Evolutionary conservation across 2,113 vertebrate genomes (phyloP).

Genomic region (Scortum barcoo): DNA sequence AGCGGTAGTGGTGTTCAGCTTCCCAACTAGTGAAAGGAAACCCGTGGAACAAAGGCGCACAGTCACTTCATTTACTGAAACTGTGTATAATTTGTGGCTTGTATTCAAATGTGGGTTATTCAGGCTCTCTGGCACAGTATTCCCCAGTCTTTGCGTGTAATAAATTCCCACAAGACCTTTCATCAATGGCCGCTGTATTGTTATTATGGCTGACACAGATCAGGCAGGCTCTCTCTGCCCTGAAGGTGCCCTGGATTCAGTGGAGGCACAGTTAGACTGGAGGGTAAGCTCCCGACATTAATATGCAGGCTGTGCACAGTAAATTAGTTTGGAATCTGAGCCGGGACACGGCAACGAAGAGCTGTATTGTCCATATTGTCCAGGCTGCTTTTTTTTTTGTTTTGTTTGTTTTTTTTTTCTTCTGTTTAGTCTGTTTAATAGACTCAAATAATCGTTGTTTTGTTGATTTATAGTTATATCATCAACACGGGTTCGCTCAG

Average conservation of each 20-base stretch:
- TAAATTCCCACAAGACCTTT: constrained; percentile 80
- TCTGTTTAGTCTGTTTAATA: constrained; percentile 46
- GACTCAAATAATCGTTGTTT: constrained; percentile 41
- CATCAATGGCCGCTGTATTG: constrained; percentile 75
- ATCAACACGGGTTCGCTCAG: constrained; percentile 2
- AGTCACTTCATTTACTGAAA: constrained; percentile 90
- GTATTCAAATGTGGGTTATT: constrained; percentile 86
- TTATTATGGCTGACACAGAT: constrained; percentile 75
- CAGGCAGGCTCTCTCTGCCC: constrained; percentile 65
- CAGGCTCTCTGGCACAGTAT: constrained; percentile 78
- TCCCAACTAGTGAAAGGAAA: constrained; percentile 88
- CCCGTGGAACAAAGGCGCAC: constrained; percentile 89
- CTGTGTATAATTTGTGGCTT: constrained; percentile 93
- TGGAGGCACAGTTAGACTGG: constrained; percentile 53
- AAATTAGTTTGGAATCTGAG: constrained; percentile 64
- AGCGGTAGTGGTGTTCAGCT: constrained; percentile 84
- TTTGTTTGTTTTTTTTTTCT: constrained; percentile 1
- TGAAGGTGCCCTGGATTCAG: constrained; percentile 75
- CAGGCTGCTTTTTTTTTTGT: constrained; percentile 22
- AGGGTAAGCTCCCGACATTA: constrained; percentile 67
- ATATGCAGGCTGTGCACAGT: constrained; percentile 64
- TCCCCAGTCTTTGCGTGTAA: constrained; percentile 75
- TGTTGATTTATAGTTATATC: constrained; percentile 47
- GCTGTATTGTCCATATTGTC: constrained; percentile 35
- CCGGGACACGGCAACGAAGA: constrained; percentile 20